phyloP scores from a whole-genome alignment of 2,797 vertebrate species.

The Tarsius wallacei region DNA sequence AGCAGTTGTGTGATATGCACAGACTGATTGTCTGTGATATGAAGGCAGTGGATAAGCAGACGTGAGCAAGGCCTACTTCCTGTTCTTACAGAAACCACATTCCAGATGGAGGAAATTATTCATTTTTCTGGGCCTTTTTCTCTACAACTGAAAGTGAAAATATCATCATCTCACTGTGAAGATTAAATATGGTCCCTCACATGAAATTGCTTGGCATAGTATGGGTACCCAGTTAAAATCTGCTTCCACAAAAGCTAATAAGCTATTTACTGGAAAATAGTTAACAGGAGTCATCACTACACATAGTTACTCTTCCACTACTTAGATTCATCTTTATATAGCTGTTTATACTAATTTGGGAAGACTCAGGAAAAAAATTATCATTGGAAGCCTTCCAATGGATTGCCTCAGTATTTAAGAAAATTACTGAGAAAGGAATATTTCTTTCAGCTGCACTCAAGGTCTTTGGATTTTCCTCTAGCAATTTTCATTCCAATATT shows the following conservation, averaged over 20 bases:
- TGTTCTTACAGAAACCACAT: background rate
- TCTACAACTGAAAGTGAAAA: background rate
- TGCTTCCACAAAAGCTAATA: background rate
- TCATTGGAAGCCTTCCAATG: background rate
- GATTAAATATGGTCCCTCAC: background rate
- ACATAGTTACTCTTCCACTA: background rate
- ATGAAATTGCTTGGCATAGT: background rate
- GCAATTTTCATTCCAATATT: background rate
- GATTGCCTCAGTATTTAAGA: background rate
- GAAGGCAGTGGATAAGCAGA: background rate
- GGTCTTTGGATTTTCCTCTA: background rate
- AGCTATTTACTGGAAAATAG: background rate
- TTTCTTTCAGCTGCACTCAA: background rate
- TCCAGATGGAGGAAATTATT: background rate
- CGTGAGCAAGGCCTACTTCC: background rate
- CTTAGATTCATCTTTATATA: background rate
- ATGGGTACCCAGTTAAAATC: background rate
- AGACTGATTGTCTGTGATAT: background rate
- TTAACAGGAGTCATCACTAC: background rate
- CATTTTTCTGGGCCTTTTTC: background rate
- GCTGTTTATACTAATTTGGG: background rate
- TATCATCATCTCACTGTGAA: background rate
- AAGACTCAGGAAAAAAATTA: background rate
- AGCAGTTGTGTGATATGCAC: background rate
- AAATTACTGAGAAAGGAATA: background rate